phyloP scores from a whole-genome alignment of 2,797 vertebrate genomes.

The Lacerta bilineata region DNA sequence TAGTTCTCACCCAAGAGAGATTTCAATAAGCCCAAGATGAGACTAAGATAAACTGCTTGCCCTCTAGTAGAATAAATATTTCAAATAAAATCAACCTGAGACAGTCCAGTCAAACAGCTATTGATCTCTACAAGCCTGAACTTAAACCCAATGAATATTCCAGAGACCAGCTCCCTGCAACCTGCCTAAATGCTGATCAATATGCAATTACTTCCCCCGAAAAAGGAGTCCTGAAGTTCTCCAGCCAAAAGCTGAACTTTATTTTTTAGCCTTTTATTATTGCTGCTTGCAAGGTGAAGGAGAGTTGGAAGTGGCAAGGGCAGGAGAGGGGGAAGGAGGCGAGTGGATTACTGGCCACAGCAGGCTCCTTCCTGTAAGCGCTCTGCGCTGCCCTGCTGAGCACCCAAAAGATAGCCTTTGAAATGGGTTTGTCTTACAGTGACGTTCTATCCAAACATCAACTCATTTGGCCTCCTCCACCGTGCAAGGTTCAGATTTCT shows the following conservation, averaged over 20 bases:
- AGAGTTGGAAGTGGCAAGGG: not conserved
- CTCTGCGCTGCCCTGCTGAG: too few species aligned
- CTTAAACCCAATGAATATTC: slow-evolving; percentile 82
- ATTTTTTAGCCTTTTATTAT: slow-evolving; percentile 51
- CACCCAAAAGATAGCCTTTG: too few species aligned
- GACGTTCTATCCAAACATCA: too few species aligned
- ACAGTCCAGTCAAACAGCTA: slow-evolving; percentile 80
- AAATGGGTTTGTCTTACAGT: too few species aligned
- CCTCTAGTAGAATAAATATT: slow-evolving; percentile 84
- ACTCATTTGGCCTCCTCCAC: too few species aligned
- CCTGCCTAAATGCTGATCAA: slow-evolving; percentile 83
- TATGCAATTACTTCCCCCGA: slow-evolving; percentile 81
- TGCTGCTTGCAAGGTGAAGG: not conserved
- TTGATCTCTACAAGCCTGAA: slow-evolving; percentile 82
- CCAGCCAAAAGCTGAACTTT: slow-evolving; percentile 54
- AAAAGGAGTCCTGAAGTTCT: slow-evolving; percentile 71
- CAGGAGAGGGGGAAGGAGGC: too few species aligned
- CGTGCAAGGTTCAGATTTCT: too few species aligned
- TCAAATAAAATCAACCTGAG: slow-evolving; percentile 82
- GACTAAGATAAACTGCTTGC: slow-evolving; percentile 81
- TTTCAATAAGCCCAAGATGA: slow-evolving; percentile 72
- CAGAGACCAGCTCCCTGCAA: slow-evolving; percentile 75
- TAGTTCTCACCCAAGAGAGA: slow-evolving; percentile 68
- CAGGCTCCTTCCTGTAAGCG: not conserved
- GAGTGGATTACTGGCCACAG: too few species aligned